Evolutionary conservation across 2,888 invertebrate species (phyloP).

Genomic region (Ganaspis brasiliensis): DNA sequence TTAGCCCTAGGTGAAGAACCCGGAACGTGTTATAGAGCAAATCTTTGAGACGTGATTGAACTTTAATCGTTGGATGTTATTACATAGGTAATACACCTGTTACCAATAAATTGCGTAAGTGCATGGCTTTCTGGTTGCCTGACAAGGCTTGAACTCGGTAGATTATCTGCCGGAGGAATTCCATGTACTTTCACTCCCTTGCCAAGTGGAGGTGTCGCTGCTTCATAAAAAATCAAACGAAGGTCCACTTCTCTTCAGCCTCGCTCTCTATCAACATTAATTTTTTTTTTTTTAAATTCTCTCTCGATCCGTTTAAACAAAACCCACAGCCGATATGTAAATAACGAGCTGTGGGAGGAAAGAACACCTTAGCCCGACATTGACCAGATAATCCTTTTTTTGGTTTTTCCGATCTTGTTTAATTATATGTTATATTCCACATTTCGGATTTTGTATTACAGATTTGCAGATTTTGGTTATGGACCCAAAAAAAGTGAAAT

Average conservation of each 20-base stretch:
- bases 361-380: not conserved
- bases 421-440: too few relatives aligned
- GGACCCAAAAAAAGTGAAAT: too few relatives aligned
- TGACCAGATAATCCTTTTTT: conserved; percentile 20
- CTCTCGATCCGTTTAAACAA: not conserved
- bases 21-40: conserved; percentile 1
- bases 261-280: conserved; percentile 39
- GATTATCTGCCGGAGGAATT: conserved; percentile 68
- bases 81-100: conserved; percentile 67
- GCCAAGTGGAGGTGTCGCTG: conserved; percentile 62
- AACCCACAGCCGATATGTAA: not conserved
- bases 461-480: too few relatives aligned
- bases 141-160: conserved; percentile 57
- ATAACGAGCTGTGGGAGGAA: not conserved
- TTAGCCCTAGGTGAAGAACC: not conserved
- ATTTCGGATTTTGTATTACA: too few relatives aligned
- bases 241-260: conserved; percentile 46
- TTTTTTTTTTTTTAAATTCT: too few relatives aligned
- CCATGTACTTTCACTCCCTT: conserved; percentile 75
- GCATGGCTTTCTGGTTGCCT: conserved; percentile 27
- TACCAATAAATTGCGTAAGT: conserved; percentile 64
- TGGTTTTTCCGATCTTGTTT: too few relatives aligned
- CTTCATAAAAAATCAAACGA: conserved; percentile 51
- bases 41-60: conserved; percentile 11
- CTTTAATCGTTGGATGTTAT: conserved; percentile 46